Evolutionary conservation across 35 echinoderm and acorn worm species (phyloP).

Genomic region (Anneissia japonica): DNA sequence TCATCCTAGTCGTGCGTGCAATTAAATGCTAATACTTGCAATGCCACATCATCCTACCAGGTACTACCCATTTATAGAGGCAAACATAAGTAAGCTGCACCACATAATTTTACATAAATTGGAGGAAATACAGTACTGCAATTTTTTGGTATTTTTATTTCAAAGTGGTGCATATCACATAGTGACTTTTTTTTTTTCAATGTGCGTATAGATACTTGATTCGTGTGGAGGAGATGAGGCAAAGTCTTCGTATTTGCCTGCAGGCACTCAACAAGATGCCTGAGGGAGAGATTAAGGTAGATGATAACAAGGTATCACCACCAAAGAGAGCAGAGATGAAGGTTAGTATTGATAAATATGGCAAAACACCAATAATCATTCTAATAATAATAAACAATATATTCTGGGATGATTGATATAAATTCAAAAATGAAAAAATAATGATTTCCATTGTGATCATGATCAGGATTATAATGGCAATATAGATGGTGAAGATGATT

Average conservation of each 20-base stretch:
- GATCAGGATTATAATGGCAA: not conserved
- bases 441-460: not conserved
- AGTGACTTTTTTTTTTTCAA: no score
- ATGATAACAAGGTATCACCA: slow-evolving; percentile 83
- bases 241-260: slow-evolving; percentile 69
- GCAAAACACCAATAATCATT: not conserved
- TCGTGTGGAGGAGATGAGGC: slow-evolving; percentile 92
- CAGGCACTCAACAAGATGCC: slow-evolving; percentile 88
- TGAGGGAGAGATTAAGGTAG: slow-evolving; percentile 82
- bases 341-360: slow-evolving; percentile 14
- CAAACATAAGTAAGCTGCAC: no score
- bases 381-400: not conserved
- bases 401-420: not conserved
- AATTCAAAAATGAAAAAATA: not conserved
- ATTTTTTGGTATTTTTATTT: no score
- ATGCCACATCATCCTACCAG: no score
- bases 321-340: slow-evolving; percentile 92
- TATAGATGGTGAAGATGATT: not conserved
- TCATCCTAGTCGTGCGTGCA: no score
- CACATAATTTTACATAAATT: no score
- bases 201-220: slow-evolving; percentile 68
- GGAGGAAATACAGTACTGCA: no score
- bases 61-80: no score
- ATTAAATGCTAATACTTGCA: no score
- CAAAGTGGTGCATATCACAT: no score